These are phyloP conservation scores for Drosophila simulans DNA, from an alignment of 1,140 invertebrate genomes.

Conservation along the genomic window DNA sequence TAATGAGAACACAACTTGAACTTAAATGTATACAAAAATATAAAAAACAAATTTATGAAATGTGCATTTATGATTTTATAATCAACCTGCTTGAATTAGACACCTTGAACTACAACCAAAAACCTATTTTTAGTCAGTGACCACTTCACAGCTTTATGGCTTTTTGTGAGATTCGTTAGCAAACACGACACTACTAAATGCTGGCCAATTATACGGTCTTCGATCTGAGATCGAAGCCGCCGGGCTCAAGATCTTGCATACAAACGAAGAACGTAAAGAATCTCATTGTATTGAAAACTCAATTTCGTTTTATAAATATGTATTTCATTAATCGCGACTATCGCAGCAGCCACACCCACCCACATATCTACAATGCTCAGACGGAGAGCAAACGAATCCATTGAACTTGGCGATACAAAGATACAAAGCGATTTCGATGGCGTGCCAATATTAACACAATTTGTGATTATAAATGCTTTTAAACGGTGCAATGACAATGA, in stretches of 20 bases:
- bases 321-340: constrained; percentile 74
- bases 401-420: constrained; percentile 62
- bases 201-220: constrained; percentile 41
- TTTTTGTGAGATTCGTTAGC: constrained; percentile 35
- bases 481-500: constrained; percentile 81
- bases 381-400: constrained; percentile 50
- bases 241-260: constrained; percentile 49
- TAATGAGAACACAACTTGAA: no score
- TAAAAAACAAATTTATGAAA: no score
- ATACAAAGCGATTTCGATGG: constrained; percentile 61
- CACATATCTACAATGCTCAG: constrained; percentile 8
- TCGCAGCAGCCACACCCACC: constrained; percentile 41
- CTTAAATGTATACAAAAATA: no score
- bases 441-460: constrained; percentile 82
- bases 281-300: constrained; percentile 74
- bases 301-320: constrained; percentile 76
- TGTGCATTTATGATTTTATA: not conserved
- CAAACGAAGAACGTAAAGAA: constrained; percentile 23
- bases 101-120: constrained; percentile 10
- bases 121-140: constrained; percentile 44
- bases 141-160: constrained; percentile 32
- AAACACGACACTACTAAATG: constrained; percentile 51
- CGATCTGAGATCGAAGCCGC: constrained; percentile 49
- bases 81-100: not conserved
- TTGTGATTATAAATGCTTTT: constrained; percentile 82